phyloP scores from a whole-genome alignment of 2,888 invertebrate species.

The Melieria picta region DNA sequence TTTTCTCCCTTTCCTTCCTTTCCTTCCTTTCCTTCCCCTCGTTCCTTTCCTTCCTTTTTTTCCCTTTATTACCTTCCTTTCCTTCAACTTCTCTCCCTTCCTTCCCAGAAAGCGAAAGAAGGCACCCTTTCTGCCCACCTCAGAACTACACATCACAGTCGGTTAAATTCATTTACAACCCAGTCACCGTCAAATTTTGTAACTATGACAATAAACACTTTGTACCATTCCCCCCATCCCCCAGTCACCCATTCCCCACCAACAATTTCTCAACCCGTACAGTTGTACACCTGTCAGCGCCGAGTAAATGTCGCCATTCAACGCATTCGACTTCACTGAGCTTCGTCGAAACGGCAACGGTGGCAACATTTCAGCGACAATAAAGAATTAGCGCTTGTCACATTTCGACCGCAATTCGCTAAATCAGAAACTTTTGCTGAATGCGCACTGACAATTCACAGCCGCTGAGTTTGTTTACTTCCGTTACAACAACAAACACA shows the following conservation, averaged over 20 bases:
- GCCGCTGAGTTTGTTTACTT: neutral
- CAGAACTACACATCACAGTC: no score
- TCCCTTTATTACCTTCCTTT: conserved; percentile 2
- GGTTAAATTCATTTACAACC: conserved; percentile 55
- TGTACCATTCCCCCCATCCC: neutral
- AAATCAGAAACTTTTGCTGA: no score
- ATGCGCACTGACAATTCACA: no score
- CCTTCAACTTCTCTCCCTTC: neutral
- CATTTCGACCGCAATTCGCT: neutral
- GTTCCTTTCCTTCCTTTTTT: neutral
- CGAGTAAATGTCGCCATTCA: no score
- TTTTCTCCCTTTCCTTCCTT: neutral
- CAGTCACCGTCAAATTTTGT: conserved; percentile 57
- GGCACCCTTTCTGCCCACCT: no score
- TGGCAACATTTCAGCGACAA: neutral
- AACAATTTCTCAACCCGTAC: neutral
- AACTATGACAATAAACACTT: conserved; percentile 58
- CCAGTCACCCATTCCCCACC: neutral
- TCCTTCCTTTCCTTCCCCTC: neutral
- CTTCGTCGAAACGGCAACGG: neutral
- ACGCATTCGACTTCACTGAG: no score
- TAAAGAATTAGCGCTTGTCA: conserved; percentile 23
- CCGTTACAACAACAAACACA: neutral
- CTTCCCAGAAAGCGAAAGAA: no score
- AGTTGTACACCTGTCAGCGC: no score